A percentile compares a stretch with the other conserved stretches of the same genome.
Conservation (phyloP, 1,140 invertebrate species). For the Platorchestia sp. region DNA sequence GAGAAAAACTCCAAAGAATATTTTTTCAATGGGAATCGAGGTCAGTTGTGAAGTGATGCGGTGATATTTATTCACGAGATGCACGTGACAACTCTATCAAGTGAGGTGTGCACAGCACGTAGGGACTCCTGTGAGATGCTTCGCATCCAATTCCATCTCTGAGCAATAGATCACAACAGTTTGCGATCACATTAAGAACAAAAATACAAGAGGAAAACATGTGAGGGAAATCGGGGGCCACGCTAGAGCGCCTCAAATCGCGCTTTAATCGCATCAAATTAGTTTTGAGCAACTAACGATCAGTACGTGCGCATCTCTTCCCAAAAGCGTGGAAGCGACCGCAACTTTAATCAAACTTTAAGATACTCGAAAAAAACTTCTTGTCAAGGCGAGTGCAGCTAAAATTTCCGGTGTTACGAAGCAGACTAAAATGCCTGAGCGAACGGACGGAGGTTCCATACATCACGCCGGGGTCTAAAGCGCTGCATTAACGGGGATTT, state of each 20-base stretch:
- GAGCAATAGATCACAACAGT: no score
- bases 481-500: constrained; percentile 9
- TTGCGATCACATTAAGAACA: no score
- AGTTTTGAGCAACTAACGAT: background rate
- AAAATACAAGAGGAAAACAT: no score
- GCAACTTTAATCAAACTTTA: background rate
- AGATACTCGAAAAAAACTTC: background rate
- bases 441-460: background rate
- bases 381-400: background rate
- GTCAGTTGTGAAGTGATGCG: no score
- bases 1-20: no score
- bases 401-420: background rate
- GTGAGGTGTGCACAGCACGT: no score
- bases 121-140: no score
- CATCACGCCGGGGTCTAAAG: background rate
- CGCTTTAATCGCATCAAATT: background rate
- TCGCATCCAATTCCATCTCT: no score
- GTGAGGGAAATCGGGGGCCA: background rate
- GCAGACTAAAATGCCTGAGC: background rate
- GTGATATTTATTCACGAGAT: no score
- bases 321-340: background rate
- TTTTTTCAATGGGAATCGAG: no score
- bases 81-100: no score
- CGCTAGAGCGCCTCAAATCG: background rate
- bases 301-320: background rate